These are phyloP conservation scores for Laothoe populi DNA, from an alignment of 2,888 invertebrate species.

Conservation along the genomic window DNA sequence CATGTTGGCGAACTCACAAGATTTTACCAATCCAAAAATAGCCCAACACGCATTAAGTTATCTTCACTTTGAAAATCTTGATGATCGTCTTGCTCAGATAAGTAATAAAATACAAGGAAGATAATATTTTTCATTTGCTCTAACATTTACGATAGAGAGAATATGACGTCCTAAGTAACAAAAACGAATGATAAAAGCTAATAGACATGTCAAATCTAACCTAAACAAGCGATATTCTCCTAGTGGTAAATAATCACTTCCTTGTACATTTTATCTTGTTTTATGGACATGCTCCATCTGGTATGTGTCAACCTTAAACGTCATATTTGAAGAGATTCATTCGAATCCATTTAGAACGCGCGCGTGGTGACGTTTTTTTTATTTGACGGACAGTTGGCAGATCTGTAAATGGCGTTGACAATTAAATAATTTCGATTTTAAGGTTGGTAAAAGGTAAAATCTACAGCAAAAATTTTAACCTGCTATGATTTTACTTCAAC, in stretches of 20 bases:
- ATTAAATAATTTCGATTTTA: neutral
- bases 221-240: neutral
- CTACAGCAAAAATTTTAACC: no score
- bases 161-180: neutral
- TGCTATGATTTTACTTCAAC: no score
- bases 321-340: conserved; percentile 1
- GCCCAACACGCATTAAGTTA: no score
- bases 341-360: conserved; percentile 2
- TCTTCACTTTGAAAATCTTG: no score
- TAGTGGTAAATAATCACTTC: conserved; percentile 6
- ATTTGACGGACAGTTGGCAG: neutral
- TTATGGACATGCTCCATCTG: neutral
- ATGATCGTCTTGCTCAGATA: no score
- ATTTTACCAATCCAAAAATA: no score
- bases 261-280: neutral
- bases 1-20: no score
- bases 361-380: neutral
- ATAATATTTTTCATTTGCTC: neutral
- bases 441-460: no score
- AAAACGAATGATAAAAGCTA: neutral
- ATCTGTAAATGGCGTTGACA: neutral
- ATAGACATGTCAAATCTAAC: neutral
- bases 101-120: no score
- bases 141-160: neutral
- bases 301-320: neutral